Base-by-base conservation (phyloP, 2,888 invertebrate genomes). In the Morpho deidamia region DNA sequence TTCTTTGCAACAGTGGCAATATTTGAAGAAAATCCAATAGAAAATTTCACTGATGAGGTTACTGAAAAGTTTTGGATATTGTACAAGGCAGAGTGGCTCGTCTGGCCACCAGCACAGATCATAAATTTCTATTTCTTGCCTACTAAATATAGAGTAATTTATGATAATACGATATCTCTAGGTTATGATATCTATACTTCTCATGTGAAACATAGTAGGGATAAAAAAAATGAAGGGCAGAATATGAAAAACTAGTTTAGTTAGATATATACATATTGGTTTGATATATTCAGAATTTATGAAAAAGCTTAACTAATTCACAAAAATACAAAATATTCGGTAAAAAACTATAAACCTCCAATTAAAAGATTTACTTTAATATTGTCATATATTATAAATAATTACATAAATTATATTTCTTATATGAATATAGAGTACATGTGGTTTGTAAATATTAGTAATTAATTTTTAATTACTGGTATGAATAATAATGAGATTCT, bases 21-120 rank as follows among this genome's bases (percentile, higher is more conserved):
- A 11, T 84, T 97, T 59, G 96, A 97, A 83, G 84, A 91, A 7
- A 86, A 91, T 60, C 91, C 92, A 1, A 71, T 87, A 41, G 71
- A 90, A 11, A 93, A 95, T 70, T 92, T 96, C 51, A 90, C 91
- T 64, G 79, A 90, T 33, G 96, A 96, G 81, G 88, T 96, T 11
- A 91, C 88, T 63, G 84, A 92, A 11, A 97, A 97, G 80, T 96
- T 95, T 38, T 86, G 92, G 74, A 92, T 91, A 63, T 82, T 98
- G 34, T 97, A 97, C 72, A 84, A 92, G 11, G 97, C 97, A 0
- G 98, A 98, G 76, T 97, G 97, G 96, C 82, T 96, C 58, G 92
- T 98, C 7, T 98, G 98, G 97, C 98, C 98, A 0, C 95, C 96
- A 0, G 97, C 97, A 0, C 98, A 98, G 81, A 86, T 97, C 41